Conservation (phyloP, 2,113 vertebrate species). For the Lophotis ruficrista region DNA sequence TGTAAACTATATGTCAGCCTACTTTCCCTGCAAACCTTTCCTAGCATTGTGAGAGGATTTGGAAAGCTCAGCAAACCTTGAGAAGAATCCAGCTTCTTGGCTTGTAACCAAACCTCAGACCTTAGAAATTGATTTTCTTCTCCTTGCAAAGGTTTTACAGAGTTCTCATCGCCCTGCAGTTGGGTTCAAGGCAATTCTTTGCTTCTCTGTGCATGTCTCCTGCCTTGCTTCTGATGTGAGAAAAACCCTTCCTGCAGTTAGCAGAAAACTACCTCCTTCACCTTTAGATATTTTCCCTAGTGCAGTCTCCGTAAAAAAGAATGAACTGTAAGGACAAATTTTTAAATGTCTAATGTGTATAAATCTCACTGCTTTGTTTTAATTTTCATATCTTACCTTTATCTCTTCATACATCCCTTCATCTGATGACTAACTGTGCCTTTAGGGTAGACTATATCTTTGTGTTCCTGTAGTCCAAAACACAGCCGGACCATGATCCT, state of each 20-base stretch:
- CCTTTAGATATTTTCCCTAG: not conserved
- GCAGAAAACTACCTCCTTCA: not conserved
- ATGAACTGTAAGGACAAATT: not conserved
- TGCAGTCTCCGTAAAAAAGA: not conserved
- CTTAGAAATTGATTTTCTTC: conserved; percentile 44
- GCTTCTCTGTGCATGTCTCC: not conserved
- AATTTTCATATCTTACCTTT: not conserved
- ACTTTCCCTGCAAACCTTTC: conserved; percentile 19
- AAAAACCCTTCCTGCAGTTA: not conserved
- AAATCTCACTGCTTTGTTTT: not conserved
- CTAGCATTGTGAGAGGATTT: conserved; percentile 40
- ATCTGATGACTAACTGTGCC: not conserved
- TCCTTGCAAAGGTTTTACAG: conserved; percentile 15
- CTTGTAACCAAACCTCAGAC: conserved; percentile 46
- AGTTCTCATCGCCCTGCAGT: not conserved
- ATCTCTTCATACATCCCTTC: not conserved
- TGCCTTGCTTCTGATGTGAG: not conserved
- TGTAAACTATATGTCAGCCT: conserved; percentile 11
- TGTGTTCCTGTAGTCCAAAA: not conserved
- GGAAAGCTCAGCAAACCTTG: conserved; percentile 45
- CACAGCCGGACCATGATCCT: not conserved
- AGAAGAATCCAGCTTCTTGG: conserved; percentile 45
- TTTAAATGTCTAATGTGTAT: not conserved
- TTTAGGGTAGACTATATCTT: not conserved
- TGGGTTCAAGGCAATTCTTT: not conserved